Evolutionary conservation across 2,888 invertebrate species (phyloP), one percentile per base, ranked within the genome.

Genomic region (Ditula angustiorana): DNA sequence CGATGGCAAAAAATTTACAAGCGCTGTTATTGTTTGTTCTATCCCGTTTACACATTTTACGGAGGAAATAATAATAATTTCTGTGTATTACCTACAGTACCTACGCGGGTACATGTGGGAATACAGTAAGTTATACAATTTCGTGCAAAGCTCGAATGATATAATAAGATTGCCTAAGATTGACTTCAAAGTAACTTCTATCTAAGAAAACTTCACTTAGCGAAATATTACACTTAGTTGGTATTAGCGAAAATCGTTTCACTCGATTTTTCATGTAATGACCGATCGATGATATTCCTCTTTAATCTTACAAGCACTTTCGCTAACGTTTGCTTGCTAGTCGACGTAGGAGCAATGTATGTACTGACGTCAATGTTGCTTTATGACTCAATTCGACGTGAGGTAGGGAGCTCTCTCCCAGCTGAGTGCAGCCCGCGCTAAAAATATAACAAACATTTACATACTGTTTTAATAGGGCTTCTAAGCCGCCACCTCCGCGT

Each of bases 361-460:
- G 74, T 70, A 74, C 76, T 90, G 90, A 90, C 90, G 90, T 91
- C 89, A 90, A 84, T 86, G 80, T 81, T 86, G 82, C 86, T 89
- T 89, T 89, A 90, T 87, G 88, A 88, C 86, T 86, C 87, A 85
- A 88, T 87, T 82, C 81, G 83, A 82, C 82, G 86, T 80, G 85
- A 86, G 49, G 49, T 62, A 85, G 86, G 79, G 81, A 80, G 81
- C 80, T 82, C 82, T 80, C 79, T 78, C 80, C 83, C 88, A 89
- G 88, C 87, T 89, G 88, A 90, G 86, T 86, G 86, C 89, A 89
- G 83, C 77, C 87, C 85, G 87, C 74, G 84, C 87, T 89, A 89
- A 85, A 87, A 84, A 90, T 90, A 91, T 78, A 78, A 77, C 80
- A 79, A 85, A 83, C 85, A 85, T 86, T 85, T 75, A 83, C 80